A percentile compares a stretch with the other conserved stretches of the same genome.
phyloP scores from a whole-genome alignment of 1,140 invertebrate species.

The Conus betulinus region DNA sequence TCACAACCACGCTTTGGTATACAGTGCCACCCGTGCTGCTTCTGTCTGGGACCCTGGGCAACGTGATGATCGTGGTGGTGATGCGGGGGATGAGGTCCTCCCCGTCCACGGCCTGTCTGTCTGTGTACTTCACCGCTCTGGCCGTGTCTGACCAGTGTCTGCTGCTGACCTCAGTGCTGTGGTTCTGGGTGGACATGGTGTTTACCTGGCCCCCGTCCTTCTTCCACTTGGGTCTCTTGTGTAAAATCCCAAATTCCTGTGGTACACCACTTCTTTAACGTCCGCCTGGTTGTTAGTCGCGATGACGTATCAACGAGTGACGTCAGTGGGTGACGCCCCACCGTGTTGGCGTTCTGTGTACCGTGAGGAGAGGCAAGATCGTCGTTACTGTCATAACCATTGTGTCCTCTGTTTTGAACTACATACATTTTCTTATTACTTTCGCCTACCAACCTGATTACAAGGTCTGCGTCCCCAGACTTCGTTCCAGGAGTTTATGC shows the following conservation, averaged over 20 bases:
- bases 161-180: background rate
- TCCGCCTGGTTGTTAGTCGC: no score
- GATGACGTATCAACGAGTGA: background rate
- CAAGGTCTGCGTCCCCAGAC: background rate
- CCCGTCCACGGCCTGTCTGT: background rate
- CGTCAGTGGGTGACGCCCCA: background rate
- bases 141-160: slow-evolving; percentile 8
- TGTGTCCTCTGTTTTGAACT: background rate
- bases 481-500: background rate
- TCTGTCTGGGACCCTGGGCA: background rate
- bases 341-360: background rate
- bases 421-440: background rate
- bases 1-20: background rate
- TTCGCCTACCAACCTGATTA: background rate
- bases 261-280: background rate
- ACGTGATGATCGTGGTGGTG: slow-evolving; percentile 6
- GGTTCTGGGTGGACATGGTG: background rate
- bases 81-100: slow-evolving; percentile 1
- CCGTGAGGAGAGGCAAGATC: background rate
- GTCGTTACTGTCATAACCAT: background rate
- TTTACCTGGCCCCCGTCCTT: background rate
- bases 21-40: background rate
- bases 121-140: slow-evolving; percentile 1
- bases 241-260: background rate
- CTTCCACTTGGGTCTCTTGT: background rate